A percentile compares a stretch with the other conserved stretches of the same genome.
Evolutionary conservation across 1,140 invertebrate species (phyloP).

Genomic region (Apis florea): DNA sequence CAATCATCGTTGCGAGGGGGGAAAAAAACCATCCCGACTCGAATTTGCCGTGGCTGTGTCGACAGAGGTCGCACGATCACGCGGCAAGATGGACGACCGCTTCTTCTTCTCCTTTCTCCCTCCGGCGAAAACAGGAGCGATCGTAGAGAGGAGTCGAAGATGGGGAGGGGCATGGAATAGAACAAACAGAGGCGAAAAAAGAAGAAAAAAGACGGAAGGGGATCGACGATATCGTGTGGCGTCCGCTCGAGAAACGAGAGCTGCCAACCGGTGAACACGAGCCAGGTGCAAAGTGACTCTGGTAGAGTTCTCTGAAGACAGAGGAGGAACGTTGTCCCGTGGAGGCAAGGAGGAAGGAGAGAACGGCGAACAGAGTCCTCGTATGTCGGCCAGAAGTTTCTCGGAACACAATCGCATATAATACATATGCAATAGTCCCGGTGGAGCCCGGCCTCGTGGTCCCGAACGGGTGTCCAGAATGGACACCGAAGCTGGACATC

Average conservation of each 20-base stretch:
- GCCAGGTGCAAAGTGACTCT: constrained; percentile 77
- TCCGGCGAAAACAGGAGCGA: neutral
- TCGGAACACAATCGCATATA: constrained; percentile 79
- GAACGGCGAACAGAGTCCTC: constrained; percentile 70
- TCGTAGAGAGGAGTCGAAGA: too few relatives aligned
- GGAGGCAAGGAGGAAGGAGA: constrained; percentile 51
- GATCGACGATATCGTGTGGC: constrained; percentile 51
- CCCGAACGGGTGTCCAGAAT: constrained; percentile 64
- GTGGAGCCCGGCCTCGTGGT: constrained; percentile 64
- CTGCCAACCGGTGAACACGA: constrained; percentile 60
- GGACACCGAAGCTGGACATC: constrained; percentile 65
- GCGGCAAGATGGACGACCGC: constrained; percentile 40
- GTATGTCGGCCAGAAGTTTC: constrained; percentile 78
- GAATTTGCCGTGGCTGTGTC: constrained; percentile 44
- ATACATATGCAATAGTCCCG: constrained; percentile 78
- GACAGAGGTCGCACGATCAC: constrained; percentile 46
- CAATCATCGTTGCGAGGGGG: neutral
- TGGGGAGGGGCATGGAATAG: neutral
- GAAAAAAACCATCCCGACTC: constrained; percentile 12
- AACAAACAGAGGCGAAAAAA: neutral
- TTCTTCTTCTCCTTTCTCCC: neutral
- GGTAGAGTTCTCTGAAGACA: constrained; percentile 65
- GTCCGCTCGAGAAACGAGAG: constrained; percentile 46
- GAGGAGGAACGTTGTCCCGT: constrained; percentile 33
- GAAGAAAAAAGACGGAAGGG: constrained; percentile 23